A percentile compares a stretch with the other conserved stretches of the same genome.
phyloP scores from a whole-genome alignment of 2,113 vertebrate genomes.

The Salvator merianae region DNA sequence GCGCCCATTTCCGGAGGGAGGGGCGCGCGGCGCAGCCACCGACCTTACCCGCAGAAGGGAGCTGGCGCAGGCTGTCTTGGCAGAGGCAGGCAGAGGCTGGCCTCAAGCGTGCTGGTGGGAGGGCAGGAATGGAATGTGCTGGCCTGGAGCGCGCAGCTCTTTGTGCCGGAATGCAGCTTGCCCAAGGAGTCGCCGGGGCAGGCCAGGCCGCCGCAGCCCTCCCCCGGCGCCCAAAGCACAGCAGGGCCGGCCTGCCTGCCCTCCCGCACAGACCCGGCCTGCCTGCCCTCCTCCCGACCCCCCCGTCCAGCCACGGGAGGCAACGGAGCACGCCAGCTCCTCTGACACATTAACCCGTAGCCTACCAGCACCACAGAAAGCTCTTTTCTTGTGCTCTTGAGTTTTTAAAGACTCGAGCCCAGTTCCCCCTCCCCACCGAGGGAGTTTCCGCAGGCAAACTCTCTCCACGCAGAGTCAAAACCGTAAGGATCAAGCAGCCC shows the following conservation, averaged over 20 bases:
- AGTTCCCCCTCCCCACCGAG: no score
- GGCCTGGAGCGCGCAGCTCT: background rate
- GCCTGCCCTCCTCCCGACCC: no score
- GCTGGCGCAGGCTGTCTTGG: background rate
- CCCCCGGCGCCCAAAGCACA: background rate
- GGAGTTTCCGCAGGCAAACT: background rate
- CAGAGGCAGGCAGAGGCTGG: background rate
- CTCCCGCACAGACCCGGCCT: background rate
- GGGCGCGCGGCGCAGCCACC: background rate
- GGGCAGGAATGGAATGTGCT: conserved; percentile 33
- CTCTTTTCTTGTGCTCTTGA: background rate
- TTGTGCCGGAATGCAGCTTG: conserved; percentile 24
- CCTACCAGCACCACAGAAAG: background rate
- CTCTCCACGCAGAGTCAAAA: no score
- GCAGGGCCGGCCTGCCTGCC: background rate
- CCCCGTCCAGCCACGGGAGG: background rate
- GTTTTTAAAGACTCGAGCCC: no score
- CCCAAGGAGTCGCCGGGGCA: background rate
- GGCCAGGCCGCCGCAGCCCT: background rate
- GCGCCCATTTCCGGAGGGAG: background rate
- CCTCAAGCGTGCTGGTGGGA: conserved; percentile 12
- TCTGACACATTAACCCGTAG: background rate
- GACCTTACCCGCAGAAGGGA: background rate
- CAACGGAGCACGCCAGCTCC: background rate
- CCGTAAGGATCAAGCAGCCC: no score